Evolutionary conservation across 2,113 vertebrate species (phyloP), one percentile per base, ranked within the genome.

Genomic region (Amphilophus citrinellus): DNA sequence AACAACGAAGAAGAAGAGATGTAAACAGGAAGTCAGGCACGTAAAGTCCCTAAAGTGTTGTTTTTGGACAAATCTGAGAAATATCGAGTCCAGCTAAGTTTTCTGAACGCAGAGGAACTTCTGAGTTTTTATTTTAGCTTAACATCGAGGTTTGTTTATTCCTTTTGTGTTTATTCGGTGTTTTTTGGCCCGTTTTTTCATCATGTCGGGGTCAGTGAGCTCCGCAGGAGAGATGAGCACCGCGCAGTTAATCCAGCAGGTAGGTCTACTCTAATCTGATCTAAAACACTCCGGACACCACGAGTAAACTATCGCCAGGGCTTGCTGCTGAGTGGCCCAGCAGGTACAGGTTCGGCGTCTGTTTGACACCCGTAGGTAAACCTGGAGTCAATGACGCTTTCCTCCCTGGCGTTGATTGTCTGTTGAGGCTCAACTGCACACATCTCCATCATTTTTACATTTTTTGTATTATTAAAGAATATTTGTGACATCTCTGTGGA

Each of bases 201-300:
- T 47, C 59, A 95, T 95, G 94, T 90, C 92, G 35, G 71, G 73
- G 17, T 44, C 37, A 6, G 13, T 0, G 63, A 44, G 1, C 39
- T 76, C 85, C 0, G 85, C 73, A 20, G 84, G 71, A 62, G 80
- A 77, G 2, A 92, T 94, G 93, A 90, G 39, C 18, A 92, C 10
- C 88, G 76, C 84, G 7, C 84, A 92, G 84, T 17, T 94, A 24
- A 4, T 89, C 3, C 93, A 92, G 73, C 93, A 94, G 37, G 37
- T 39, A 39, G 37, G 37, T 39, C 37, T 39, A 10, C 7, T 39
- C 37, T 39, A 39, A 39, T 39, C 37, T 39, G 8, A 39, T 39
- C 37, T 39, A 39, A 39, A 39, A 9, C 37, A 9, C 37, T 39
- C 35, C 37, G 37, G 2, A 39, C 37, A 39, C 8, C 37, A 9